These are phyloP conservation scores for Passerina amoena DNA, from an alignment of 2,113 vertebrate species.

Conservation along the genomic window DNA sequence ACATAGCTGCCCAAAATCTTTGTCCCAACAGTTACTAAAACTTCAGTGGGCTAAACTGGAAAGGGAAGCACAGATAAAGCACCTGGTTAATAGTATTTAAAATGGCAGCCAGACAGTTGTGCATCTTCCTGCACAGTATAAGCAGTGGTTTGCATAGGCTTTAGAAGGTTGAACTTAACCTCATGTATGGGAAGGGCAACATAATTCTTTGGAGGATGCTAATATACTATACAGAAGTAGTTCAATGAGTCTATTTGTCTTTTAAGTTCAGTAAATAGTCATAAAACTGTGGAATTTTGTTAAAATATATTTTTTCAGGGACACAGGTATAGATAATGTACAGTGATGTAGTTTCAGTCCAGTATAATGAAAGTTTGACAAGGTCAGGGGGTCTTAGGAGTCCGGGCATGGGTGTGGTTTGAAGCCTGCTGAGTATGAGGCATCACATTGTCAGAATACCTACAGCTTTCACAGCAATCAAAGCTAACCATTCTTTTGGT, in stretches of 20 bases:
- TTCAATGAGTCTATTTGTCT: neutral
- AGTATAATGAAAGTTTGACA: neutral
- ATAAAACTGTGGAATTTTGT: neutral
- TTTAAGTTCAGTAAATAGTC: neutral
- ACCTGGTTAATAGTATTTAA: neutral
- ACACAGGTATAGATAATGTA: rapidly evolving
- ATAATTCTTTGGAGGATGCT: neutral
- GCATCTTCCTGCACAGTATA: neutral
- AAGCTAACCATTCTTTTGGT: neutral
- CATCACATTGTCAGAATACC: neutral
- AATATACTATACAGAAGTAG: neutral
- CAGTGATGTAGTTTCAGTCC: neutral
- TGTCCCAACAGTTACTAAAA: neutral
- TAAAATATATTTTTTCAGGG: neutral
- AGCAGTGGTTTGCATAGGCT: neutral
- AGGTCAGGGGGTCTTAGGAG: neutral
- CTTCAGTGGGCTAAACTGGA: neutral
- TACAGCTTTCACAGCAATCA: neutral
- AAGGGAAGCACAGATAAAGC: neutral
- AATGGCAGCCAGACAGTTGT: neutral
- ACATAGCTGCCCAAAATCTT: neutral
- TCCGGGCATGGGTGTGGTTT: neutral
- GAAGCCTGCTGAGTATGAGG: neutral
- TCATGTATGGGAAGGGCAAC: neutral
- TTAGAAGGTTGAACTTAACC: neutral